A percentile compares a stretch with the other conserved stretches of the same genome.
phyloP scores from a whole-genome alignment of 2,113 vertebrate genomes.

The Oryzias curvinotus region DNA sequence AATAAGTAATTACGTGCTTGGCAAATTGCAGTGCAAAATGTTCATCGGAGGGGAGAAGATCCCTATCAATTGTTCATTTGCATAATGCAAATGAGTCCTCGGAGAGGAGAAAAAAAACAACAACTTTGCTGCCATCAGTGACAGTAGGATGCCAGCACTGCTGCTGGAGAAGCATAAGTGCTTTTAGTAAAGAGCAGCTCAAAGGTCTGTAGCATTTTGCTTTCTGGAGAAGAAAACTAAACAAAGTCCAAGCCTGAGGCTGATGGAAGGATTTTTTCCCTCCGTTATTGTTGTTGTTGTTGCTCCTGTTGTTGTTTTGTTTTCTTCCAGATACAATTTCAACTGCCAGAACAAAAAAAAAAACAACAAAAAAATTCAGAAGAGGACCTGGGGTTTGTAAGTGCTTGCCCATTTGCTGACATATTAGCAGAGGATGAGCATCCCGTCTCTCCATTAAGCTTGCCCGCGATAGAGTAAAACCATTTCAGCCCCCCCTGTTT shows the following conservation, averaged over 20 bases:
- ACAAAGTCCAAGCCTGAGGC: conserved; percentile 21
- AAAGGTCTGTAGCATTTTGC: conserved; percentile 40
- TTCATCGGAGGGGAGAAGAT: conserved; percentile 68
- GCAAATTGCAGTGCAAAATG: conserved; percentile 71
- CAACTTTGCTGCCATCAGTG: conserved; percentile 52
- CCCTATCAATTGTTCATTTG: conserved; percentile 68
- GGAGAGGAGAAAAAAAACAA: conserved; percentile 39
- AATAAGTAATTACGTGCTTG: conserved; percentile 78
- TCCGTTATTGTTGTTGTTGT: neutral
- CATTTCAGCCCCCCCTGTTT: conserved; percentile 70
- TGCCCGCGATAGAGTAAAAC: conserved; percentile 67
- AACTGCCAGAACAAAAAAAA: neutral
- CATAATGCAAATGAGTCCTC: conserved; percentile 70
- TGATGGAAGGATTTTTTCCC: conserved; percentile 4
- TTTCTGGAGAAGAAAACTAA: conserved; percentile 28
- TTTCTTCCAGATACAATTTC: conserved; percentile 14
- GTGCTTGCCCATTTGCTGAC: conserved; percentile 57
- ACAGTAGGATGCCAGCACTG: conserved; percentile 46
- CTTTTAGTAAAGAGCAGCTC: conserved; percentile 39
- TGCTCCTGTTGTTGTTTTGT: neutral
- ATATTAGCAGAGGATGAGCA: conserved; percentile 70
- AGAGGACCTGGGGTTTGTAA: conserved; percentile 23
- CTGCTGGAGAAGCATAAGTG: conserved; percentile 55
- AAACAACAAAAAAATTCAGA: conserved; percentile 19
- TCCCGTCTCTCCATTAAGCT: conserved; percentile 69